A percentile compares a stretch with the other conserved stretches of the same genome.
These are phyloP conservation scores for Dendrolimus punctatus DNA, from an alignment of 1,140 invertebrate genomes.

Conservation along the genomic window DNA sequence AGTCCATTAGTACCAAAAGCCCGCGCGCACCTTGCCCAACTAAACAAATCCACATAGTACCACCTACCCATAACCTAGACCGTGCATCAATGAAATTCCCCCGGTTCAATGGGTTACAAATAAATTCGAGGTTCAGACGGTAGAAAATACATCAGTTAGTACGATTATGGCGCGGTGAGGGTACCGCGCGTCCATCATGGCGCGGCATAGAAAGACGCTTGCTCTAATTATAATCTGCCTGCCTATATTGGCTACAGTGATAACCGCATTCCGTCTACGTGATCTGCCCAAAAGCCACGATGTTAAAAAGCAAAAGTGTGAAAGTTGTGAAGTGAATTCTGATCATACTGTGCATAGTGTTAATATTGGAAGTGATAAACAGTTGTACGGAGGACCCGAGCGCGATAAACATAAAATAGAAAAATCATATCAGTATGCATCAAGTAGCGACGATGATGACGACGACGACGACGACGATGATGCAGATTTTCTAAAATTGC, in stretches of 20 bases:
- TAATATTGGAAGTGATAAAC: conserved; percentile 51
- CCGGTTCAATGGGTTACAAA: conserved; percentile 46
- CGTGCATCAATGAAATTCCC: conserved; percentile 39
- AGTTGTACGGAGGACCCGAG: conserved; percentile 35
- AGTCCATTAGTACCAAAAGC: conserved; percentile 56
- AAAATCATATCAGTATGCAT: conserved; percentile 14
- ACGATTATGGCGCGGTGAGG: conserved; percentile 60
- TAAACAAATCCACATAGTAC: conserved; percentile 26
- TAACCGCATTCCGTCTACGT: conserved; percentile 66
- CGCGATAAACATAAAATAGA: conserved; percentile 24
- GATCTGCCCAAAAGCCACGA: conserved; percentile 44
- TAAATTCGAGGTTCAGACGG: conserved; percentile 35
- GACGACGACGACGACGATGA: conserved; percentile 25
- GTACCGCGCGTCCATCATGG: conserved; percentile 53
- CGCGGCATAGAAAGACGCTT: conserved; percentile 54
- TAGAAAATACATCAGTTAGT: conserved; percentile 46
- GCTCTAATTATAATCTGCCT: conserved; percentile 60
- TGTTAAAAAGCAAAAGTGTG: conserved; percentile 51
- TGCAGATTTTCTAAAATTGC: conserved; percentile 15
- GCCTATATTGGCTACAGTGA: conserved; percentile 58
- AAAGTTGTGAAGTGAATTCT: conserved; percentile 56
- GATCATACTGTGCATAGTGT: conserved; percentile 40
- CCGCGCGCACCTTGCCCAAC: conserved; percentile 43
- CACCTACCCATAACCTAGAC: conserved; percentile 28
- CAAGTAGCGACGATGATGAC: conserved; percentile 19